These are phyloP conservation scores for Embiotoca jacksoni DNA, from an alignment of 2,113 vertebrate species.

Conservation along the genomic window DNA sequence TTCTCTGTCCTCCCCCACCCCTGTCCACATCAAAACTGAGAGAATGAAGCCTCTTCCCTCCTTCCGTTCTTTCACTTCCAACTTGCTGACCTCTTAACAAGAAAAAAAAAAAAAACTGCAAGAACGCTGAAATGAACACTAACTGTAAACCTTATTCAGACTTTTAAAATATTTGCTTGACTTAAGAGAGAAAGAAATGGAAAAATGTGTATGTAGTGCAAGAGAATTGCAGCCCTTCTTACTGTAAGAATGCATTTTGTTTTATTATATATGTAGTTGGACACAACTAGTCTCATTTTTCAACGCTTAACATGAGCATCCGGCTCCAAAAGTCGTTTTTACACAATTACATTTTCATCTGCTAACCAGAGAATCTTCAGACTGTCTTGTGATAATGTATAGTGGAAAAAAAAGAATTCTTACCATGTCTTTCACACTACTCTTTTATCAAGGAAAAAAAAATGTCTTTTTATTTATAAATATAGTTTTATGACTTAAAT, in stretches of 20 bases:
- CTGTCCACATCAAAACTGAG: slow-evolving; percentile 40
- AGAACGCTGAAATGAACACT: slow-evolving; percentile 63
- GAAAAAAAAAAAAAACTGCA: slow-evolving; percentile 22
- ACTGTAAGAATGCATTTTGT: slow-evolving; percentile 75
- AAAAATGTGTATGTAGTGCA: slow-evolving; percentile 65
- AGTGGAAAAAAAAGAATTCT: slow-evolving; percentile 74
- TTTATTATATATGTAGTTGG: slow-evolving; percentile 75
- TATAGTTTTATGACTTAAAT: slow-evolving; percentile 92
- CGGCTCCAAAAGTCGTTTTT: slow-evolving; percentile 75
- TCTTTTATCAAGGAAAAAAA: slow-evolving; percentile 78
- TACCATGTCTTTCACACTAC: slow-evolving; percentile 81
- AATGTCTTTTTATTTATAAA: slow-evolving; percentile 94
- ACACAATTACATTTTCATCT: slow-evolving; percentile 67
- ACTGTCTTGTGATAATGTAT: slow-evolving; percentile 82
- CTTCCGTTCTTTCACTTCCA: slow-evolving; percentile 14
- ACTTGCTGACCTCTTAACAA: slow-evolving; percentile 56
- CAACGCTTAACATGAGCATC: slow-evolving; percentile 68
- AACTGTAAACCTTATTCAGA: slow-evolving; percentile 69
- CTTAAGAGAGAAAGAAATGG: slow-evolving; percentile 68
- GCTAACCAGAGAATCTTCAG: slow-evolving; percentile 76
- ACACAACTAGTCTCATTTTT: slow-evolving; percentile 73
- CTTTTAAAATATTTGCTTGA: slow-evolving; percentile 74
- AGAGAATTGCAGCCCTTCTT: slow-evolving; percentile 64
- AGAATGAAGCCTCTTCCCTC: slow-evolving; percentile 53
- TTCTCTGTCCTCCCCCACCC: slow-evolving; percentile 48